phyloP scores from a whole-genome alignment of 2,113 vertebrate genomes.

The Tichodroma muraria region DNA sequence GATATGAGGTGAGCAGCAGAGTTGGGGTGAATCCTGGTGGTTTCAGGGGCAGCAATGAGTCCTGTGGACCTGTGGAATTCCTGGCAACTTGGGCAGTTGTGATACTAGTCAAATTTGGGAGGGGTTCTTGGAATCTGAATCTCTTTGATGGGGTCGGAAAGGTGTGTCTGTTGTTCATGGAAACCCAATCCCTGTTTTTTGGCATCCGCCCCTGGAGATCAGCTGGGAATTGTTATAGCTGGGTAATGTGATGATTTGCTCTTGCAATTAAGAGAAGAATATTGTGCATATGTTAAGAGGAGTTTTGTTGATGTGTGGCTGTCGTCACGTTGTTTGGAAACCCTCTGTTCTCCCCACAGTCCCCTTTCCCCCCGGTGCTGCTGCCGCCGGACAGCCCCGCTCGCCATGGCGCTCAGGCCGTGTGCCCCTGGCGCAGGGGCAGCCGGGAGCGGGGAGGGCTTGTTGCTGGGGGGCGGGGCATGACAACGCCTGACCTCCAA shows the following conservation, averaged over 20 bases:
- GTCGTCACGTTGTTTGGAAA: too few species aligned
- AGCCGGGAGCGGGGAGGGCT: too few species aligned
- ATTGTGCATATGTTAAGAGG: neutral
- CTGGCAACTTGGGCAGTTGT: neutral
- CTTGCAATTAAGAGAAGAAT: neutral
- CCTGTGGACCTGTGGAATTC: neutral
- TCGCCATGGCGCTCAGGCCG: too few species aligned
- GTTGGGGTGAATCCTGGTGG: neutral
- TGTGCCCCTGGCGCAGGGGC: too few species aligned
- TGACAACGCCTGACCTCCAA: neutral
- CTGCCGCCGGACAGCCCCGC: too few species aligned
- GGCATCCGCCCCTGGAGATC: neutral
- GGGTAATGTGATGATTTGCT: neutral
- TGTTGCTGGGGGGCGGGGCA: too few species aligned
- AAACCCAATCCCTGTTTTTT: neutral
- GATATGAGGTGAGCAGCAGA: conserved; percentile 74
- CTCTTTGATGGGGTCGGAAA: neutral
- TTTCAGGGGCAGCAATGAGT: neutral
- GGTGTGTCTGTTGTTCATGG: neutral
- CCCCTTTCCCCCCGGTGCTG: too few species aligned
- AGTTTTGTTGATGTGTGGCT: neutral
- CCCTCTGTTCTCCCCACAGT: neutral
- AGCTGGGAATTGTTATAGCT: neutral
- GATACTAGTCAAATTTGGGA: neutral
- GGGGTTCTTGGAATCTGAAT: neutral